Conservation (phyloP, 2,888 invertebrate species). For the Doris montereyensis region DNA sequence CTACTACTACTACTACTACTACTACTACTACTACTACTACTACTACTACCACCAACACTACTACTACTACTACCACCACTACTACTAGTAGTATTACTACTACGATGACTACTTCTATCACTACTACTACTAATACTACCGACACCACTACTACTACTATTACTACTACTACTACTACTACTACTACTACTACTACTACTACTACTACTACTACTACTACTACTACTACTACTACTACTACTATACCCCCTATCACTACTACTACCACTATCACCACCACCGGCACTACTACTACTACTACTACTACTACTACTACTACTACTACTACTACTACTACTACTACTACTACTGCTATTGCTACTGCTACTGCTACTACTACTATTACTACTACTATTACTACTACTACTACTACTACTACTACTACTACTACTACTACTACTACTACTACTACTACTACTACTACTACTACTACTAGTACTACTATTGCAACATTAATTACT, state of each 20-base stretch:
- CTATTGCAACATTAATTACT: constrained; percentile 5
- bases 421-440: constrained; percentile 16
- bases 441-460: constrained; percentile 10
- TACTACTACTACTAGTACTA: constrained; percentile 23
- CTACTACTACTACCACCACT: no score
- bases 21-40: background rate
- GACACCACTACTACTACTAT: background rate
- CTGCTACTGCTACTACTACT: background rate
- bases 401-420: constrained; percentile 16
- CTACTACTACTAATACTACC: no score
- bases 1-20: background rate
- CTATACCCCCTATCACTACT: no score
- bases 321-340: background rate
- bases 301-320: background rate
- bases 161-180: background rate
- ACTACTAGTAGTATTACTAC: no score
- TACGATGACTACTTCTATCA: no score
- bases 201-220: constrained; percentile 18
- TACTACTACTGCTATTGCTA: no score
- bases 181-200: constrained; percentile 2
- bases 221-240: no score
- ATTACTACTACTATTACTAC: constrained; percentile 8
- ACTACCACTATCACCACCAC: no score
- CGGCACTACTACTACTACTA: background rate
- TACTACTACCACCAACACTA: constrained; percentile 3